Conservation (phyloP, 2,888 invertebrate genomes). For the Ectemnius cavifrons region DNA sequence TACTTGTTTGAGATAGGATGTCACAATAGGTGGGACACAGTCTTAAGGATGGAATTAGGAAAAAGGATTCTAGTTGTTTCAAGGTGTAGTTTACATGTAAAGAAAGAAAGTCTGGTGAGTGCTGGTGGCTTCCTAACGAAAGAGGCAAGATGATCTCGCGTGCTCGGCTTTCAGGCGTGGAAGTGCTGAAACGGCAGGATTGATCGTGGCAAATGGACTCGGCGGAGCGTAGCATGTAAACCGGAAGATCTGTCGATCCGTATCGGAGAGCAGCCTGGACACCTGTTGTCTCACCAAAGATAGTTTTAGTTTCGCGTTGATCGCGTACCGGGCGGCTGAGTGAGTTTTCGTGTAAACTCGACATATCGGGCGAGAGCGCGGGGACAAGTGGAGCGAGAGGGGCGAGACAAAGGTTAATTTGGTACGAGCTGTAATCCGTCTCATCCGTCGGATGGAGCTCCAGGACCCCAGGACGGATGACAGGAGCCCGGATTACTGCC, state of each 20-base stretch:
- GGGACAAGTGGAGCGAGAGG: constrained; percentile 28
- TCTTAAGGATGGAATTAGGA: background rate
- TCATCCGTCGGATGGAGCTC: constrained; percentile 62
- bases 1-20: background rate
- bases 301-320: constrained; percentile 72
- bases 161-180: constrained; percentile 38
- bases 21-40: background rate
- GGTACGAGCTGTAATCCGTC: constrained; percentile 75
- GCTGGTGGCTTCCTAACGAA: background rate
- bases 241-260: constrained; percentile 60
- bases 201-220: constrained; percentile 56
- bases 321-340: constrained; percentile 56
- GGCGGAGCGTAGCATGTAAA: constrained; percentile 53
- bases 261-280: constrained; percentile 56
- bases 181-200: constrained; percentile 44
- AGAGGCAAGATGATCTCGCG: constrained; percentile 2
- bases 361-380: constrained; percentile 39
- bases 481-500: constrained; percentile 72
- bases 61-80: background rate
- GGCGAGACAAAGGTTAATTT: constrained; percentile 73
- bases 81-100: background rate
- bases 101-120: background rate
- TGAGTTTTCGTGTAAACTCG: constrained; percentile 75
- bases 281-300: constrained; percentile 68
- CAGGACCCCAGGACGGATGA: constrained; percentile 66